A percentile compares a stretch with the other conserved stretches of the same genome.
Conservation (phyloP, 2,797 vertebrate species). For the Manis javanica region DNA sequence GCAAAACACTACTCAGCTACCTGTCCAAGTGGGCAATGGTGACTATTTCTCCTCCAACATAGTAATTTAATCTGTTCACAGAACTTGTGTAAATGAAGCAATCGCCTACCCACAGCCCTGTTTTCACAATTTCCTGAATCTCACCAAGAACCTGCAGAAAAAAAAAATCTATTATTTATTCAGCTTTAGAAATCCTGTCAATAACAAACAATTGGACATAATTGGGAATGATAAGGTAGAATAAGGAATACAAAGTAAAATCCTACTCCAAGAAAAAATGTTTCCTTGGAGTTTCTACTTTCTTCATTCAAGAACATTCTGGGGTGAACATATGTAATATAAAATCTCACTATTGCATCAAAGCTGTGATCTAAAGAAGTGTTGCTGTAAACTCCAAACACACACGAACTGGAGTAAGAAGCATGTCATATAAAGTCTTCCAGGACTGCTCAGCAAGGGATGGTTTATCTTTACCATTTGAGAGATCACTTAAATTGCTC, state of each 20-base stretch:
- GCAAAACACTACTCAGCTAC: slow-evolving; percentile 82
- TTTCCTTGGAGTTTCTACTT: slow-evolving; percentile 2
- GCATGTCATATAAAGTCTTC: slow-evolving; percentile 28
- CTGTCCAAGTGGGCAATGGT: slow-evolving; percentile 99
- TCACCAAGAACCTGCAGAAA: slow-evolving; percentile 95
- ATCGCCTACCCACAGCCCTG: slow-evolving; percentile 98
- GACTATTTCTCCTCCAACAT: slow-evolving; percentile 98
- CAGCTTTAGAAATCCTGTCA: slow-evolving; percentile 14
- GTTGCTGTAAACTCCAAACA: slow-evolving; percentile 9
- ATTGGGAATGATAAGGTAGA: background rate
- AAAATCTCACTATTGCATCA: background rate
- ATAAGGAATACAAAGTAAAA: slow-evolving; percentile 17
- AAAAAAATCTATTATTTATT: background rate
- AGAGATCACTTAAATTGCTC: slow-evolving; percentile 14
- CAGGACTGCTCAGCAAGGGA: background rate
- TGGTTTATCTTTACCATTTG: background rate
- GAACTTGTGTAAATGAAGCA: slow-evolving; percentile 99
- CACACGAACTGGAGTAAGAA: background rate
- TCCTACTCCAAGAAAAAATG: slow-evolving; percentile 25
- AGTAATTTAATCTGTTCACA: slow-evolving; percentile 99
- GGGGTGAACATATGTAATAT: background rate
- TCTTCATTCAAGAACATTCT: slow-evolving; percentile 47
- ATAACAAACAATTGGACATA: slow-evolving; percentile 25
- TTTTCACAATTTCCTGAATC: slow-evolving; percentile 99
- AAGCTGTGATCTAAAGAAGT: background rate